Percentiles rank a stretch among this genome's conserved stretches.
These are phyloP conservation scores for Noctuana brunneofusca DNA, from an alignment of 2,888 invertebrate species.

Conservation along the genomic window DNA sequence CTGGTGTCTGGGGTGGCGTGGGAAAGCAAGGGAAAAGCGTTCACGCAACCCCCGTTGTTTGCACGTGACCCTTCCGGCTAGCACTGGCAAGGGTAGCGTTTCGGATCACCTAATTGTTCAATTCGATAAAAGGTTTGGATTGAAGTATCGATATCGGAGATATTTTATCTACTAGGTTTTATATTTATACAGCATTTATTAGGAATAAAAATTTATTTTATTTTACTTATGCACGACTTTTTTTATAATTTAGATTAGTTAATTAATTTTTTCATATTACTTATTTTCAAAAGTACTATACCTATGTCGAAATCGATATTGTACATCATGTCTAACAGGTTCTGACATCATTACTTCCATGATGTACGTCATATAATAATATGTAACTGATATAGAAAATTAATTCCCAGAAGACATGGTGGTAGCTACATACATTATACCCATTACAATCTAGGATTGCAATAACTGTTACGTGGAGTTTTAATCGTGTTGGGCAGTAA, in stretches of 20 bases:
- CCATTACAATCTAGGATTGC: neutral
- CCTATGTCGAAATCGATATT: neutral
- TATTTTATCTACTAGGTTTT: neutral
- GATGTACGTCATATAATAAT: neutral
- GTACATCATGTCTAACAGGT: conserved; percentile 9
- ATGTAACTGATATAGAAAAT: neutral
- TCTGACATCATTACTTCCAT: conserved; percentile 14
- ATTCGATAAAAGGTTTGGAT: conserved; percentile 13
- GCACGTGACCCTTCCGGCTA: conserved; percentile 73
- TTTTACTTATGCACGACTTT: too few relatives aligned
- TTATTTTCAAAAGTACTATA: neutral
- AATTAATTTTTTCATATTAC: too few relatives aligned
- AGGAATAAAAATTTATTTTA: neutral
- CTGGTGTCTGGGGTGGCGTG: conserved; percentile 61
- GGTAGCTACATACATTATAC: neutral
- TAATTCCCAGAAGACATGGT: neutral
- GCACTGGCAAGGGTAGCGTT: conserved; percentile 37
- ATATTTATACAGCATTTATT: neutral
- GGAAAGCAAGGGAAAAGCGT: conserved; percentile 68
- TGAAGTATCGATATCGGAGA: conserved; percentile 13
- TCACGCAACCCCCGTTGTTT: conserved; percentile 66
- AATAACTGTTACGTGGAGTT: neutral
- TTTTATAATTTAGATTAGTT: too few relatives aligned
- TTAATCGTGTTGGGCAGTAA: neutral
- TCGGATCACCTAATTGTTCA: conserved; percentile 22